Evolutionary conservation across 2,113 vertebrate genomes (phyloP).

Genomic region (Macaca fascicularis): DNA sequence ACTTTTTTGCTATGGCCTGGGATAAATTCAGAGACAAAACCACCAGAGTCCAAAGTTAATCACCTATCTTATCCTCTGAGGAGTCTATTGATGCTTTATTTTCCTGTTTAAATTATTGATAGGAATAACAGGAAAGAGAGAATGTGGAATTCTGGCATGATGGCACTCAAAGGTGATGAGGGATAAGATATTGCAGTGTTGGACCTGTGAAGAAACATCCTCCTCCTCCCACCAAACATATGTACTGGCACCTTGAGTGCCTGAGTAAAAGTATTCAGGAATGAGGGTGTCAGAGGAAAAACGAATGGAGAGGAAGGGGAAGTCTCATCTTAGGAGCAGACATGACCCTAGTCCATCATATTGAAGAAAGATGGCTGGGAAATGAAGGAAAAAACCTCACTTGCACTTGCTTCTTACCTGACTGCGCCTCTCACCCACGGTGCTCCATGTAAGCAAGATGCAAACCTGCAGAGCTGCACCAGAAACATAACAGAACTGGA

Average conservation of each 20-base stretch:
- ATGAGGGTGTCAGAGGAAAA: not conserved
- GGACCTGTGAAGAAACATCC: fast-evolving
- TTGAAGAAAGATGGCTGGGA: not conserved
- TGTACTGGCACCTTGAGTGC: not conserved
- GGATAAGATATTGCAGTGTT: not conserved
- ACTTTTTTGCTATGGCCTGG: not conserved
- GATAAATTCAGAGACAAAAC: not conserved
- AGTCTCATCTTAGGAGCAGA: not conserved
- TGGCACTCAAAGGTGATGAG: too few relatives aligned
- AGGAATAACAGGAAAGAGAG: not conserved
- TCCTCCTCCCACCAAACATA: too few relatives aligned
- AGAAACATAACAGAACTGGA: not conserved
- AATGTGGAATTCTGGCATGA: not conserved
- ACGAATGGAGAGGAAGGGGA: not conserved
- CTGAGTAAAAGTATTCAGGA: not conserved
- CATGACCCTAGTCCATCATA: not conserved
- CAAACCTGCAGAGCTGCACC: not conserved
- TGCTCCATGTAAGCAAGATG: not conserved
- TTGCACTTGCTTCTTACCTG: too few relatives aligned
- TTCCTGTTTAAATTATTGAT: not conserved
- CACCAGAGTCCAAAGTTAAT: not conserved
- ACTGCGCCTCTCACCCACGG: not conserved
- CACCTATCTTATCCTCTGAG: not conserved
- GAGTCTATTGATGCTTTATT: not conserved
- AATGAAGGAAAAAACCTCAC: not conserved